Conservation (phyloP, 2,797 vertebrate genomes). For the Phrynocephalus vlangalii region DNA sequence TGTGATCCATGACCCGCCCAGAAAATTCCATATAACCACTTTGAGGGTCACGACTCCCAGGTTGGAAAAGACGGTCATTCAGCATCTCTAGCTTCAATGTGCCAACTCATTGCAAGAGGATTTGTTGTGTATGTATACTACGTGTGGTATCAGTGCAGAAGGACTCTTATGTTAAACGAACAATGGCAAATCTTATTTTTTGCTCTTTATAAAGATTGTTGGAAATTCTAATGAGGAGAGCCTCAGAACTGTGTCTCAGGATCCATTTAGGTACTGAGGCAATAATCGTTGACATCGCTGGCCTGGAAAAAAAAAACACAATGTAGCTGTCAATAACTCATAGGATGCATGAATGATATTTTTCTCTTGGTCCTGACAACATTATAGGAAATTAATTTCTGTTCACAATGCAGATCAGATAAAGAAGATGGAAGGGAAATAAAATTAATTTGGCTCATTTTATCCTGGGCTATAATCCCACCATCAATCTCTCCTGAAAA, state of each 20-base stretch:
- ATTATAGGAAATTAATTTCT: conserved; percentile 69
- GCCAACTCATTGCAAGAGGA: background rate
- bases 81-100: too few species aligned
- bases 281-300: conserved; percentile 43
- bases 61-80: too few species aligned
- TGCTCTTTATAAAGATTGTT: conserved; percentile 2
- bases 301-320: background rate
- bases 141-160: background rate
- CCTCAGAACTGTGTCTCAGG: conserved; percentile 33
- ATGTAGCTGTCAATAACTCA: background rate
- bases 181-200: background rate
- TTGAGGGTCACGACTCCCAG: too few species aligned
- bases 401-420: conserved; percentile 54
- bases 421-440: conserved; percentile 45
- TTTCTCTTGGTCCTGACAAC: conserved; percentile 38
- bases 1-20: too few species aligned
- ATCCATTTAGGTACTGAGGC: conserved; percentile 54
- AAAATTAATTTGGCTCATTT: conserved; percentile 69
- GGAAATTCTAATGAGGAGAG: conserved; percentile 19
- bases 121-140: background rate
- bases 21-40: too few species aligned
- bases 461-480: conserved; percentile 56
- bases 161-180: conserved; percentile 4
- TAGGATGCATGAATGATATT: conserved; percentile 14
- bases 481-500: conserved; percentile 53